Evolutionary conservation across 2,797 vertebrate species (phyloP).

Genomic region (Dermochelys coriacea): DNA sequence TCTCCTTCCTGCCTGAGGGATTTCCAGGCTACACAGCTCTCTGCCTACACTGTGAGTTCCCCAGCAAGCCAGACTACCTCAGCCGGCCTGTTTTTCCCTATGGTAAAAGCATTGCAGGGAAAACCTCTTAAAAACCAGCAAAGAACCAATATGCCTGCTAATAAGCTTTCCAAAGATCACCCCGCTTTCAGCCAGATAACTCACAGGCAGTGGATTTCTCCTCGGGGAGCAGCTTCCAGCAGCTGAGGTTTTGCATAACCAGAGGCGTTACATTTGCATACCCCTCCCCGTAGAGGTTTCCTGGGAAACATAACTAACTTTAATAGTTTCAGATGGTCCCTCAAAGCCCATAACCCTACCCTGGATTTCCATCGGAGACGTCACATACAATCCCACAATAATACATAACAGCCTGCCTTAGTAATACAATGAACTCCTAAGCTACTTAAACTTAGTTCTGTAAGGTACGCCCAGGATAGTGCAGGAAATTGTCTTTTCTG

Average conservation of each 20-base stretch:
- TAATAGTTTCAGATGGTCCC: not conserved
- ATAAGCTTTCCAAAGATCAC: no score
- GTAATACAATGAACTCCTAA: not conserved
- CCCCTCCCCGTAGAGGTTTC: not conserved
- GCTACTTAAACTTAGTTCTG: not conserved
- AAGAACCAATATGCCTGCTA: not conserved
- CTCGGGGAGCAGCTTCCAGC: not conserved
- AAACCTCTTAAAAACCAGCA: not conserved
- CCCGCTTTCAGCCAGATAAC: no score
- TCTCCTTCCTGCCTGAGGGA: not conserved
- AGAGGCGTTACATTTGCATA: not conserved
- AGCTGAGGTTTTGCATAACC: not conserved
- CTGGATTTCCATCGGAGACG: not conserved
- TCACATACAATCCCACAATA: not conserved
- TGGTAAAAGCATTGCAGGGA: not conserved
- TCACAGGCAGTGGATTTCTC: not conserved
- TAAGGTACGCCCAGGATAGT: not conserved
- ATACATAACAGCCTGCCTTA: not conserved
- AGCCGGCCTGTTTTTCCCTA: not conserved
- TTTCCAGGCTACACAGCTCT: not conserved
- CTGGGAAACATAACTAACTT: not conserved
- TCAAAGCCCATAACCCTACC: not conserved
- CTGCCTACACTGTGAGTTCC: not conserved
- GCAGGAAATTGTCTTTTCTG: not conserved
- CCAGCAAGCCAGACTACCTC: not conserved